These are phyloP conservation scores for Tiliacea citrago DNA, from an alignment of 2,888 invertebrate genomes.

Conservation along the genomic window DNA sequence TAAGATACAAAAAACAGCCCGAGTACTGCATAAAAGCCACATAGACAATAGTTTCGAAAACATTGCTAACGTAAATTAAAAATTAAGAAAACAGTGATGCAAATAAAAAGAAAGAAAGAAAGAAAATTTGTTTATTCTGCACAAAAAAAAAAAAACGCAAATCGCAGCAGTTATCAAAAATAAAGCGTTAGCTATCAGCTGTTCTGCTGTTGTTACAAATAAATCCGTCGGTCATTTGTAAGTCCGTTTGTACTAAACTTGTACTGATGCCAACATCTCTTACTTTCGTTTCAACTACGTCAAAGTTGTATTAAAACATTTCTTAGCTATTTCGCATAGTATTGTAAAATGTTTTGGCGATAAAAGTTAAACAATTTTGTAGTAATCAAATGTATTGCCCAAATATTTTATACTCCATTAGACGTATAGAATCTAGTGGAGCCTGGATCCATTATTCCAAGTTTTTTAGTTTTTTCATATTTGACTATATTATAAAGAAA, in stretches of 20 bases:
- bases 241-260: constrained; percentile 44
- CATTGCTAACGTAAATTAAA: constrained; percentile 33
- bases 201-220: constrained; percentile 56
- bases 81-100: no score
- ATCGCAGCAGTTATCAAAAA: constrained; percentile 39
- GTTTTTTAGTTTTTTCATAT: not conserved
- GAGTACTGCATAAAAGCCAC: not conserved
- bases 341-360: constrained; percentile 13
- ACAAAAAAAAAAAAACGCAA: no score
- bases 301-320: constrained; percentile 29
- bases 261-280: constrained; percentile 57
- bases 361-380: constrained; percentile 1
- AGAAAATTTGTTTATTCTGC: no score
- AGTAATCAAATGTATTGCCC: not conserved
- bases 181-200: constrained; percentile 47
- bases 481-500: not conserved
- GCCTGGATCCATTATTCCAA: not conserved
- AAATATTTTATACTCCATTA: no score
- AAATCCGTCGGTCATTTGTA: constrained; percentile 43
- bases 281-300: constrained; percentile 56
- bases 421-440: not conserved
- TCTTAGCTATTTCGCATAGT: constrained; percentile 11
- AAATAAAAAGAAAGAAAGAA: no score
- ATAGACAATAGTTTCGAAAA: constrained; percentile 25
- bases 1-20: constrained; percentile 24